phyloP scores from a whole-genome alignment of 2,113 vertebrate species.

The Macroglossus sobrinus region DNA sequence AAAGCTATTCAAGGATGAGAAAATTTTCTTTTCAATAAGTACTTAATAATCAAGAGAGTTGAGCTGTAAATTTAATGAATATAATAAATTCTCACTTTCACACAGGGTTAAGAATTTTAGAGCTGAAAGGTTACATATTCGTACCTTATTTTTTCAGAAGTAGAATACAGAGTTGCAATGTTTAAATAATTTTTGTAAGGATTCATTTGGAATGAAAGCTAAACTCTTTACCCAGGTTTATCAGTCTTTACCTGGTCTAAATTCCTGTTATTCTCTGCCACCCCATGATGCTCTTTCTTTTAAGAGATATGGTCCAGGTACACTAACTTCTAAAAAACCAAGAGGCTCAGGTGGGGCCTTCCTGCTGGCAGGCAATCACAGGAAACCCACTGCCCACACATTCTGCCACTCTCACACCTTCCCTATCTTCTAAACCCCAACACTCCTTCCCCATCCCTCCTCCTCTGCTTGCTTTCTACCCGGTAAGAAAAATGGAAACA shows the following conservation, averaged over 20 bases:
- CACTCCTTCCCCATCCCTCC: fast-evolving
- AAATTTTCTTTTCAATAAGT: slow-evolving; percentile 37
- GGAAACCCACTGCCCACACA: too few species aligned
- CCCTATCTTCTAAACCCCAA: background rate
- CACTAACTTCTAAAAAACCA: background rate
- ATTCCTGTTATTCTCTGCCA: too few species aligned
- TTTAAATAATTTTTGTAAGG: slow-evolving; percentile 20
- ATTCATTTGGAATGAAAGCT: background rate
- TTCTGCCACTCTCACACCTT: background rate
- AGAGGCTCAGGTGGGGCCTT: background rate
- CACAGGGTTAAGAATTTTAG: background rate
- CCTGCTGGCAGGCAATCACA: background rate
- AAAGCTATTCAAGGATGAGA: background rate
- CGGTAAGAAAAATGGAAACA: background rate
- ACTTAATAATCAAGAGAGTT: background rate
- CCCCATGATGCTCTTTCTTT: fast-evolving
- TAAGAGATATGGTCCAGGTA: background rate
- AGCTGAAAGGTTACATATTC: background rate
- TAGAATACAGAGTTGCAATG: background rate
- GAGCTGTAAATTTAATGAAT: slow-evolving; percentile 33
- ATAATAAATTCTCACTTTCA: slow-evolving; percentile 36
- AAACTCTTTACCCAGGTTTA: background rate
- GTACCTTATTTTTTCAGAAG: slow-evolving; percentile 1
- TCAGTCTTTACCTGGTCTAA: background rate
- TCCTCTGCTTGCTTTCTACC: background rate